Percentiles rank a stretch among this genome's conserved stretches.
Conservation (phyloP, 2,888 invertebrate species). For the Rhingia campestris region DNA sequence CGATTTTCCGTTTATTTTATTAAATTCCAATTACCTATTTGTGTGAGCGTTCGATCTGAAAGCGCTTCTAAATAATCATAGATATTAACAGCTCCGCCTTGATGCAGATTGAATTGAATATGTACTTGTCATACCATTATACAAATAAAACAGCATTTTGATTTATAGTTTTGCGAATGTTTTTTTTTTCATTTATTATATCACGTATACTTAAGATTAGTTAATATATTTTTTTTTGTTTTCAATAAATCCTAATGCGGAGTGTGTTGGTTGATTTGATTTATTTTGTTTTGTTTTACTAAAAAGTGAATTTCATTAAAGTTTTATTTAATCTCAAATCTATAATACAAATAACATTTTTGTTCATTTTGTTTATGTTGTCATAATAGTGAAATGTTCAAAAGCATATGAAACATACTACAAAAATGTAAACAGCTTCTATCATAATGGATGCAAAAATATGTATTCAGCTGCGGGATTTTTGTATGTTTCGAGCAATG, state of each 20-base stretch:
- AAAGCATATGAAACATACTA: conserved; percentile 28
- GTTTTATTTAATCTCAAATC: conserved; percentile 49
- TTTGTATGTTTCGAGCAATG: conserved; percentile 1
- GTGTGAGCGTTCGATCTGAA: too few species aligned
- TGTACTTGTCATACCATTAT: too few species aligned
- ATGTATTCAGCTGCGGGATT: neutral
- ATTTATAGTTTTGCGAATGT: conserved; percentile 73
- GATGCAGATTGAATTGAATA: too few species aligned
- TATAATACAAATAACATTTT: conserved; percentile 38
- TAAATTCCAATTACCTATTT: too few species aligned
- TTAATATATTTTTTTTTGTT: conserved; percentile 62
- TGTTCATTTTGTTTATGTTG: conserved; percentile 34
- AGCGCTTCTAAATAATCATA: too few species aligned
- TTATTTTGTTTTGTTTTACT: conserved; percentile 51
- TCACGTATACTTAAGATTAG: conserved; percentile 74
- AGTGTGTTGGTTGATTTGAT: conserved; percentile 55
- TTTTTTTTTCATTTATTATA: conserved; percentile 74
- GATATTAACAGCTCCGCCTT: too few species aligned
- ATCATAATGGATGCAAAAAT: neutral
- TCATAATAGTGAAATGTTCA: conserved; percentile 42
- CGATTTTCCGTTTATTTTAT: too few species aligned
- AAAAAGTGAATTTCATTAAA: conserved; percentile 53
- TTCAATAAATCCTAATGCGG: conserved; percentile 47
- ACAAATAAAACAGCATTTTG: conserved; percentile 18
- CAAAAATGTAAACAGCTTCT: conserved; percentile 9